Evolutionary conservation across 2,888 invertebrate species (phyloP).

Genomic region (Tethea ocularis): DNA sequence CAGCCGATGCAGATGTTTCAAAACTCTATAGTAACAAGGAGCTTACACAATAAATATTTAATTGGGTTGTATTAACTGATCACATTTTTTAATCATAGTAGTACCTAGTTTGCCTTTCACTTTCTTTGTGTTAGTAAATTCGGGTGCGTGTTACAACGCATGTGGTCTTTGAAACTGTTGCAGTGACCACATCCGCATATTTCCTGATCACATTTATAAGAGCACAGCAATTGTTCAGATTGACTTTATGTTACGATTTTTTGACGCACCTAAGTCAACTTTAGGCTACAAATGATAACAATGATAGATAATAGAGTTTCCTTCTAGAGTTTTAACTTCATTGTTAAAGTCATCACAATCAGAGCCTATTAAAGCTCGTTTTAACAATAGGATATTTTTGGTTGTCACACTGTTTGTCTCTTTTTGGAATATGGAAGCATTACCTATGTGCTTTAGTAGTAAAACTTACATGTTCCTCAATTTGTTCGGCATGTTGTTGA

Average conservation of each 20-base stretch:
- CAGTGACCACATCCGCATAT: constrained; percentile 2
- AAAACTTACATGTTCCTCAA: constrained; percentile 61
- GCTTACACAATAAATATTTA: constrained; percentile 74
- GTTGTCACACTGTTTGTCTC: no score
- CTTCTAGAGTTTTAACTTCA: no score
- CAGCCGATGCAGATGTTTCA: constrained; percentile 58
- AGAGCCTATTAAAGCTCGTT: no score
- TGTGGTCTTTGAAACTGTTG: constrained; percentile 26
- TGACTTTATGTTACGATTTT: not conserved
- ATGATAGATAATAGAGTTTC: no score
- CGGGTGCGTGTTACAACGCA: constrained; percentile 36
- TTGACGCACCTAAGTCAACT: no score
- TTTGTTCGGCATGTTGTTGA: constrained; percentile 49
- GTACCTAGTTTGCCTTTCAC: constrained; percentile 66
- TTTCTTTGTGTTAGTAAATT: constrained; percentile 61
- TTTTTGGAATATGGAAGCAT: no score
- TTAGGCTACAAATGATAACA: no score
- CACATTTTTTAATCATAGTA: constrained; percentile 69
- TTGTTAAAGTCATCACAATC: no score
- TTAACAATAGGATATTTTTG: no score
- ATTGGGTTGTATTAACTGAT: constrained; percentile 74
- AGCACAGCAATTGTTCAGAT: not conserved
- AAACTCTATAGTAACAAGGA: constrained; percentile 67
- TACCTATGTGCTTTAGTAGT: no score
- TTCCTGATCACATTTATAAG: not conserved